Base-by-base conservation (phyloP, 2,797 vertebrate genomes). In the Parambassis ranga region DNA sequence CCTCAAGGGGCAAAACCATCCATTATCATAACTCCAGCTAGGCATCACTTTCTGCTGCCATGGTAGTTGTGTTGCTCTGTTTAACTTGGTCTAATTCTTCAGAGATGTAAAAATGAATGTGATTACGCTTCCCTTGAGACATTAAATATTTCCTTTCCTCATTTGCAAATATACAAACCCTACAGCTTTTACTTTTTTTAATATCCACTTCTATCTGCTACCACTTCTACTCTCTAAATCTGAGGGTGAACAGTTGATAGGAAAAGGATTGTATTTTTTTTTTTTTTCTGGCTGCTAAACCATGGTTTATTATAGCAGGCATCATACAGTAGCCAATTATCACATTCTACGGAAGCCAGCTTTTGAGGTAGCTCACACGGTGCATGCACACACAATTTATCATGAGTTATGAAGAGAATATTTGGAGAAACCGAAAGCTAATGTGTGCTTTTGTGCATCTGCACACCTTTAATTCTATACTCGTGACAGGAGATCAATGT, bases 51-150 rank as follows among this genome's bases (percentile, higher is more conserved):
- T 59, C 62, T 39, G 23, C 35, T 55, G 53, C 37, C 49, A 69
- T 9, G 1, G 4, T 44, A 27, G 20, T 15, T 49, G 28, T n/a
- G 36, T 44, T 41, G 49, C 65, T 80, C 70, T 83, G 70, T 87
- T 90, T 85, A 79, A 79, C 77, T 82, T 82, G 82, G 61, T 82
- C 49, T 52, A 60, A 79, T 79, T 84, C 70, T 77, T 75, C 59
- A 60, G 75, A 78, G 82, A 83, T 63, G 57, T 51, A 57, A 71
- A n/a, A 84, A 78, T 78, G 63, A 79, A 85, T 81, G 75, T 72
- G 76, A 82, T 78, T 36, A 64, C 49, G 20, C 42, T 69, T 66
- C 76, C 77, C 59, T 2, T 0, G 62, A 60, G 80, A 83, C 38
- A 1, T 27, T 10, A 52, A 38, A 46, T 26, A 52, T 35, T 31